These are phyloP conservation scores for Threskiornis aethiopicus DNA, from an alignment of 2,797 vertebrate species.

Conservation along the genomic window DNA sequence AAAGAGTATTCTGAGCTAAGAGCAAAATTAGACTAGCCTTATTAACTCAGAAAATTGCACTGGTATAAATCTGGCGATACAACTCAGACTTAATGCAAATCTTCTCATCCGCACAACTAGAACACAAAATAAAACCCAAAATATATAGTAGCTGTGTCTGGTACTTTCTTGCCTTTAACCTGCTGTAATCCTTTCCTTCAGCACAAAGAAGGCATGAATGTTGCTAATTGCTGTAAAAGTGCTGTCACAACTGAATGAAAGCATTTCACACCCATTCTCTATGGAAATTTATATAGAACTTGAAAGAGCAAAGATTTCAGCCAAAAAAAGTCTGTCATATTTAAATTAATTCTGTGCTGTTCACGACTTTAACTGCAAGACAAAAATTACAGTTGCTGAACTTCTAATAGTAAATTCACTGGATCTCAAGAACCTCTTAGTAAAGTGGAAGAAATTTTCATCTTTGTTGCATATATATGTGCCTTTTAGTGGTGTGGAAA, in stretches of 20 bases:
- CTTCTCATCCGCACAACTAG: not conserved
- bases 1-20: not conserved
- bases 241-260: not conserved
- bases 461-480: not conserved
- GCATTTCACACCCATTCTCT: not conserved
- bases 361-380: not conserved
- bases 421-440: not conserved
- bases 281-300: not conserved
- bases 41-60: constrained; percentile 16
- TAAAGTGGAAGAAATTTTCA: not conserved
- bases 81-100: not conserved
- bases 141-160: not conserved
- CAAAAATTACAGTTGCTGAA: not conserved
- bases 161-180: not conserved
- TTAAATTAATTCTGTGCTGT: not conserved
- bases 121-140: not conserved
- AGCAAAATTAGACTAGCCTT: not conserved
- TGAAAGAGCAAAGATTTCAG: not conserved
- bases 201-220: not conserved
- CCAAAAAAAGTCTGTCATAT: not conserved
- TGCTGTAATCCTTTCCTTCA: not conserved
- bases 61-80: not conserved
- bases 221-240: constrained; percentile 2
- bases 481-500: not conserved
- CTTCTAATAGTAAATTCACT: not conserved